A percentile compares a stretch with the other conserved stretches of the same genome.
Evolutionary conservation across 2,113 vertebrate genomes (phyloP).

Genomic region (Podocnemis expansa): DNA sequence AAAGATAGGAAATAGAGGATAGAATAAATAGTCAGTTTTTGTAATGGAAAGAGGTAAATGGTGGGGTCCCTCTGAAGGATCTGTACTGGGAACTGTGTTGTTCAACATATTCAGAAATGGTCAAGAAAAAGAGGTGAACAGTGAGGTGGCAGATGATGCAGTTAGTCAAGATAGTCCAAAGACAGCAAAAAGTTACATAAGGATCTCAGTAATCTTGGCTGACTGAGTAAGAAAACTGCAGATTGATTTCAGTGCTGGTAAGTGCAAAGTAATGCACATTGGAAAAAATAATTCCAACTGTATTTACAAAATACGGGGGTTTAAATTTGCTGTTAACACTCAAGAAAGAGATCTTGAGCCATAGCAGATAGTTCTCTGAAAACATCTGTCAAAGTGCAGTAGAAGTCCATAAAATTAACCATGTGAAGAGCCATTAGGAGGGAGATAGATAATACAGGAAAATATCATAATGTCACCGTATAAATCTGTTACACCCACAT

Average conservation of each 20-base stretch:
- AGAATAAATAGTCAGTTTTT: neutral
- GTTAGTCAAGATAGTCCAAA: neutral
- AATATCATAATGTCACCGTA: neutral
- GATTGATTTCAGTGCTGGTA: no score
- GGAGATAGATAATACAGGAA: neutral
- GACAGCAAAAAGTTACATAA: neutral
- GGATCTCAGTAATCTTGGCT: no score
- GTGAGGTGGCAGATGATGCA: neutral
- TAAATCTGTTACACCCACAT: neutral
- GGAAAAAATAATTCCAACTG: neutral
- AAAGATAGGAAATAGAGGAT: neutral
- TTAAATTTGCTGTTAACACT: neutral
- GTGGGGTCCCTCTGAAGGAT: neutral
- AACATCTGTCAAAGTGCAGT: neutral
- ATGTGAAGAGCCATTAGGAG: neutral
- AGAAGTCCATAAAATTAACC: neutral
- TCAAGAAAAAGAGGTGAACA: neutral
- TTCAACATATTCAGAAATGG: neutral
- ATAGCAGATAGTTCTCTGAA: neutral
- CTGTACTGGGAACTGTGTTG: neutral
- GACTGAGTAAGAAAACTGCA: no score
- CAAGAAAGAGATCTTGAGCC: neutral
- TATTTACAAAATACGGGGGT: neutral
- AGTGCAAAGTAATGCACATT: neutral
- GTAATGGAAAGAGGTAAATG: neutral